phyloP scores from a whole-genome alignment of 2,113 vertebrate species.

The Lasiurus borealis region DNA sequence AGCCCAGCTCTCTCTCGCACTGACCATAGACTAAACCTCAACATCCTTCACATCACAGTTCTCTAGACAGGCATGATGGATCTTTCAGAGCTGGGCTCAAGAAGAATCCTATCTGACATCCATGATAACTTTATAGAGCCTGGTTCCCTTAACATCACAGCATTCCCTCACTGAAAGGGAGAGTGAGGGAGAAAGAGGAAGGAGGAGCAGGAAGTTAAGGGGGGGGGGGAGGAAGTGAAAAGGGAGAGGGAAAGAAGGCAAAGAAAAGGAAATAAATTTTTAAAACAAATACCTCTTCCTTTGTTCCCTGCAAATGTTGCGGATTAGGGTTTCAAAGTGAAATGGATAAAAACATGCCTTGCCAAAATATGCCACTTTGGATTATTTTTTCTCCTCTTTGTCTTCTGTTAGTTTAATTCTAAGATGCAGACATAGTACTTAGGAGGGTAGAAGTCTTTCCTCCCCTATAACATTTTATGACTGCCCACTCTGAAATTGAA shows the following conservation, averaged over 20 bases:
- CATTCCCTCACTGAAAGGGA: no score
- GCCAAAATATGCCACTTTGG: neutral
- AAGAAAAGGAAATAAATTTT: neutral
- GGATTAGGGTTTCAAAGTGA: neutral
- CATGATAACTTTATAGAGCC: neutral
- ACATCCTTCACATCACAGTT: neutral
- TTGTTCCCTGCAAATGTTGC: neutral
- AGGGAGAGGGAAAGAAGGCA: neutral
- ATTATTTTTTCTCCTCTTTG: neutral
- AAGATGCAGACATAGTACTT: neutral
- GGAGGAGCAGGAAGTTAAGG: accelerated
- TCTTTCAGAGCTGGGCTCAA: neutral
- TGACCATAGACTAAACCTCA: neutral
- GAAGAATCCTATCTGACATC: neutral
- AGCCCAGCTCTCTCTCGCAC: neutral
- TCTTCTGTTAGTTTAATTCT: neutral
- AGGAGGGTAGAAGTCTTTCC: neutral
- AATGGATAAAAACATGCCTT: neutral
- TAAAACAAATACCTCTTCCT: neutral
- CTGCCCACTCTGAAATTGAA: neutral
- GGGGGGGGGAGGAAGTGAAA: no score
- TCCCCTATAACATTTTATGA: neutral
- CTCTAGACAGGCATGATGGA: neutral
- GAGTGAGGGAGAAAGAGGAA: accelerated
- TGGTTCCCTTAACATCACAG: neutral